Evolutionary conservation across 2,113 vertebrate genomes (phyloP), one percentile per base, ranked within the genome.

Genomic region (Puma concolor): DNA sequence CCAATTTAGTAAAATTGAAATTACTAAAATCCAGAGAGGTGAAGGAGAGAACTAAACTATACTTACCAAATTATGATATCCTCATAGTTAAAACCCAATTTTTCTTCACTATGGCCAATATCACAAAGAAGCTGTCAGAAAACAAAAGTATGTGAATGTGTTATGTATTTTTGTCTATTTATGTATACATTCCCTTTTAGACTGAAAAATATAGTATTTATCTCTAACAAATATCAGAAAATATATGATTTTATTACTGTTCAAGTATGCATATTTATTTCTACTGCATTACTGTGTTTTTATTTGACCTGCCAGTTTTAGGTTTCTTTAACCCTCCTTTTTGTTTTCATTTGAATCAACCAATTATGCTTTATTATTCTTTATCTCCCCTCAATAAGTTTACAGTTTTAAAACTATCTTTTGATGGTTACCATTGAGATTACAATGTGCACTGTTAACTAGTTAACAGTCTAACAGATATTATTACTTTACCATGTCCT

Each of bases 11-110:
- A 92, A 77, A 91, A 76, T 12, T 54, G 11, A 89, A 96, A 94
- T 80, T 48, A 64, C 31, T 90, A 80, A 94, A 79, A 93, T 76
- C 63, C 38, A 44, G 41, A 86, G 82, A 38, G 19, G n/a, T 44
- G 0, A 71, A 21, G 54, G 29, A 92, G 17, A 14, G 5, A 25
- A 97, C 4, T 92, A 21, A 88, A 90, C 27, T 85, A 74, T 57
- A 99, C 99, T 99, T 99, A 99, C 99, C 99, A 99, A 98, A 99
- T 99, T 97, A 99, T 99, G 98, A 99, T 99, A 99, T 99, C 99
- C 98, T 99, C 99, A 97, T 99, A 99, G 5, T 99, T 99, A 99
- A 99, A 99, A 88, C 99, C 99, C 98, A 99, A 98, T 97, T 99
- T 99, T 98, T 99, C 99, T 98, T 99, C 99, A 94, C 98, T 99